phyloP scores from a whole-genome alignment of 1,140 invertebrate species.

The Drosophila subpulchrella region DNA sequence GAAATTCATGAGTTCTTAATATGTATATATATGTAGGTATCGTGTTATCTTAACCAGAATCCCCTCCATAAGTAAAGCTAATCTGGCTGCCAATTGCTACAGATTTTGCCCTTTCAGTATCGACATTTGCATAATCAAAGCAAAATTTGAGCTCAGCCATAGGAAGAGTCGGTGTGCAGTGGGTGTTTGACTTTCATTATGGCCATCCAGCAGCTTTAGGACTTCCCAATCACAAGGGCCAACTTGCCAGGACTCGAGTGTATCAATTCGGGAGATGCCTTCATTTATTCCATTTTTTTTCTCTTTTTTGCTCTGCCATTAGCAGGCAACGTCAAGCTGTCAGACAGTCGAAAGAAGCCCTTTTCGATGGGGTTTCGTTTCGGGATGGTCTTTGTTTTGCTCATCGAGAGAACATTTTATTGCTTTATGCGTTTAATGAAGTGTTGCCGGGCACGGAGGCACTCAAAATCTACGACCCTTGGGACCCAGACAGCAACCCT shows the following conservation, averaged over 20 bases:
- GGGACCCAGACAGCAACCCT: slow-evolving; percentile 61
- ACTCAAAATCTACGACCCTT: slow-evolving; percentile 9
- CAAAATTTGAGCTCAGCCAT: neutral
- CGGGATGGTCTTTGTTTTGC: slow-evolving; percentile 49
- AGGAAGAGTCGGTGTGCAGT: slow-evolving; percentile 6
- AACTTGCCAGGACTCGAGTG: slow-evolving; percentile 1
- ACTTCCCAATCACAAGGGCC: slow-evolving; percentile 16
- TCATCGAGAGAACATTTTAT: slow-evolving; percentile 73
- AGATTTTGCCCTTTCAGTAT: slow-evolving; percentile 1
- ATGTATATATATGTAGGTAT: neutral
- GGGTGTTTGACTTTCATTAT: slow-evolving; percentile 9
- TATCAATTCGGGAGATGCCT: slow-evolving; percentile 12
- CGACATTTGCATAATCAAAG: slow-evolving; percentile 23
- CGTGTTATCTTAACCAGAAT: neutral
- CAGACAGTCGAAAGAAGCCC: slow-evolving; percentile 50
- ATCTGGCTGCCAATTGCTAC: neutral
- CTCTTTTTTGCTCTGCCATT: slow-evolving; percentile 47
- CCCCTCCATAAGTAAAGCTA: neutral
- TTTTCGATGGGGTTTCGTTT: slow-evolving; percentile 27
- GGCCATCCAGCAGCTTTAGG: slow-evolving; percentile 33
- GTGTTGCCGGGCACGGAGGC: slow-evolving; percentile 47
- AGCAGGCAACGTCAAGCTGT: slow-evolving; percentile 70
- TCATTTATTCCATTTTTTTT: slow-evolving; percentile 5
- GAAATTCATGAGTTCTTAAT: neutral
- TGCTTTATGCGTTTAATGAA: slow-evolving; percentile 83